These are phyloP conservation scores for Barnardius zonarius DNA, from an alignment of 2,113 vertebrate genomes.

Conservation along the genomic window DNA sequence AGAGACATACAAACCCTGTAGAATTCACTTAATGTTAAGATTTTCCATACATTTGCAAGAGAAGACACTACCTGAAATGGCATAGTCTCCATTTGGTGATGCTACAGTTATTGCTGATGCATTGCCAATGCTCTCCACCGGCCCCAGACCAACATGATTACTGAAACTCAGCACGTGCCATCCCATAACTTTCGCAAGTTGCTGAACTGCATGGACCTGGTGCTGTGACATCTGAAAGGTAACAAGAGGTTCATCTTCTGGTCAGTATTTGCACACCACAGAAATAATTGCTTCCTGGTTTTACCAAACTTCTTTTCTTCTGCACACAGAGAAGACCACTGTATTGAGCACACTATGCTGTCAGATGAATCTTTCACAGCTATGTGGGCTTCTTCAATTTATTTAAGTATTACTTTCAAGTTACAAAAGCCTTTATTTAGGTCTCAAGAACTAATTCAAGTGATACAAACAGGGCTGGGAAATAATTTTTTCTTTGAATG, in stretches of 20 bases:
- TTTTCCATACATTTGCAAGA: background rate
- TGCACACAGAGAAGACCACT: background rate
- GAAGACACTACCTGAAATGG: constrained; percentile 85
- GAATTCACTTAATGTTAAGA: background rate
- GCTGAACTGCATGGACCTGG: constrained; percentile 96
- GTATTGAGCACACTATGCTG: background rate
- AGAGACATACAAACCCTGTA: background rate
- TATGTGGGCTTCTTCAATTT: background rate
- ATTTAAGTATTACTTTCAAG: background rate
- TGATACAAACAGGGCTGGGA: background rate
- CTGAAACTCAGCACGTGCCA: constrained; percentile 98
- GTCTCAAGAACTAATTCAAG: background rate
- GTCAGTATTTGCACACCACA: background rate
- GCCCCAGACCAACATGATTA: constrained; percentile 91
- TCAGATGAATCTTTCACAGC: background rate
- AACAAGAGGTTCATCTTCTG: background rate
- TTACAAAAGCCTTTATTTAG: background rate
- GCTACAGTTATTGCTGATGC: constrained; percentile 93
- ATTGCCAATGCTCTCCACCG: constrained; percentile 94
- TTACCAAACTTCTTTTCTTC: background rate
- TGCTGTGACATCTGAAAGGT: constrained; percentile 94
- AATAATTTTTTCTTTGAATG: background rate
- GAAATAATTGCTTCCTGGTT: background rate
- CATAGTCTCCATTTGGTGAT: constrained; percentile 90
- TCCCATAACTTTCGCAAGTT: constrained; percentile 98